Evolutionary conservation across 2,113 vertebrate species (phyloP).

Genomic region (Plecotus auritus): DNA sequence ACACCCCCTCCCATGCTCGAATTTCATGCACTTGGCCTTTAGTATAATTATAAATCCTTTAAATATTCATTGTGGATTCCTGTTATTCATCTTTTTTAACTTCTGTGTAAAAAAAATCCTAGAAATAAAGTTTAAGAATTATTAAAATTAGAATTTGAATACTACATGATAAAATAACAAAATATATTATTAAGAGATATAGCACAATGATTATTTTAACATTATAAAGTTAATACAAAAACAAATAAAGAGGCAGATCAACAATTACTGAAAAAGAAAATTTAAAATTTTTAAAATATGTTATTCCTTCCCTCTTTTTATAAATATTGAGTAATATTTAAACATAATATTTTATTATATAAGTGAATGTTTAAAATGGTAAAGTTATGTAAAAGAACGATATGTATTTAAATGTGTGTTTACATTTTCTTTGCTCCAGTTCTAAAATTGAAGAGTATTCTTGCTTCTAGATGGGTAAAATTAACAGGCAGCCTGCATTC

Average conservation of each 20-base stretch:
- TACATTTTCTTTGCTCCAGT: slow-evolving; percentile 30
- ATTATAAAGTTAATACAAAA: not conserved
- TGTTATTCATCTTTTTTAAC: not conserved
- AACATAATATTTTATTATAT: not conserved
- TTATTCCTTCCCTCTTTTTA: not conserved
- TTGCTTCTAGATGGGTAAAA: slow-evolving; percentile 29
- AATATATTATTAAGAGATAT: not conserved
- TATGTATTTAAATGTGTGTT: slow-evolving; percentile 22
- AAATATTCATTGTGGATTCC: not conserved
- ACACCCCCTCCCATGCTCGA: too few relatives aligned
- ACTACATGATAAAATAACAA: not conserved
- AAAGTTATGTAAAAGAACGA: not conserved
- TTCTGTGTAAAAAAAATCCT: not conserved
- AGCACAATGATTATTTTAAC: not conserved
- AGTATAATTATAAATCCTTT: not conserved
- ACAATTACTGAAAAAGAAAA: not conserved
- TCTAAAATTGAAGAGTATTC: slow-evolving; percentile 15
- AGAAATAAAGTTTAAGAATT: not conserved
- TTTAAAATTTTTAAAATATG: not conserved
- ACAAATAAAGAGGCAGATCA: not conserved
- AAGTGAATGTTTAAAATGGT: not conserved
- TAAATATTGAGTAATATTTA: slow-evolving; percentile 3
- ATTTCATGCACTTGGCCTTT: too few relatives aligned
- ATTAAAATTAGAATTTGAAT: not conserved
- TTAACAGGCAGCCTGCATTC: slow-evolving; percentile 1